Percentiles rank a stretch among this genome's conserved stretches.
Conservation (phyloP, 1,140 invertebrate genomes). For the Trinorchestia longiramus region DNA sequence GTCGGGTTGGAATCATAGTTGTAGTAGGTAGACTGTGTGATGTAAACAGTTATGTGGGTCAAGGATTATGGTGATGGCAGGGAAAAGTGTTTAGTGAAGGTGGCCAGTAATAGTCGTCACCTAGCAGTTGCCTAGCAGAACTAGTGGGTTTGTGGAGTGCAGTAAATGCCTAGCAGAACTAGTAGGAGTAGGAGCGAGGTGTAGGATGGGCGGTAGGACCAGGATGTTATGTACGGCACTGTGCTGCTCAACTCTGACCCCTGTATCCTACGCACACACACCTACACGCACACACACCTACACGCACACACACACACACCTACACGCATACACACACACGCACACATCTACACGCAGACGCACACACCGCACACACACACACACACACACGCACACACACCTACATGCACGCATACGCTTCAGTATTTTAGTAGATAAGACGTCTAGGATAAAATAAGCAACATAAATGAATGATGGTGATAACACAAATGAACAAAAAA, state of each 20-base stretch:
- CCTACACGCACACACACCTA: neutral
- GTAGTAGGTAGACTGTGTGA: too few species aligned
- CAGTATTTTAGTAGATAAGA: too few species aligned
- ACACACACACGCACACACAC: too few species aligned
- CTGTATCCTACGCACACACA: neutral
- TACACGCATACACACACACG: neutral
- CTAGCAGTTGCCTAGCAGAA: too few species aligned
- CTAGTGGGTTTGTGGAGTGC: neutral
- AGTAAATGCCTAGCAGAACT: neutral
- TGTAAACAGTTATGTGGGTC: too few species aligned
- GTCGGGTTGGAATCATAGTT: too few species aligned
- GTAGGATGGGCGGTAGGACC: neutral
- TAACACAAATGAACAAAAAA: too few species aligned
- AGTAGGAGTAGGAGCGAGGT: neutral
- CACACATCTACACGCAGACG: neutral
- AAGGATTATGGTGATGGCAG: too few species aligned
- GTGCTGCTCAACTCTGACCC: constrained; percentile 1
- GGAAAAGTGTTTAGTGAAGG: too few species aligned
- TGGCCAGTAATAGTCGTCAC: neutral
- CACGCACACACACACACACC: neutral
- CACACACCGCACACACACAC: neutral
- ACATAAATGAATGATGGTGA: too few species aligned
- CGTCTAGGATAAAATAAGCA: too few species aligned
- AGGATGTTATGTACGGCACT: neutral
- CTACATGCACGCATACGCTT: neutral